Evolutionary conservation across 1,140 invertebrate species (phyloP), one percentile per base, ranked within the genome.

Genomic region (Antheraea mylitta): DNA sequence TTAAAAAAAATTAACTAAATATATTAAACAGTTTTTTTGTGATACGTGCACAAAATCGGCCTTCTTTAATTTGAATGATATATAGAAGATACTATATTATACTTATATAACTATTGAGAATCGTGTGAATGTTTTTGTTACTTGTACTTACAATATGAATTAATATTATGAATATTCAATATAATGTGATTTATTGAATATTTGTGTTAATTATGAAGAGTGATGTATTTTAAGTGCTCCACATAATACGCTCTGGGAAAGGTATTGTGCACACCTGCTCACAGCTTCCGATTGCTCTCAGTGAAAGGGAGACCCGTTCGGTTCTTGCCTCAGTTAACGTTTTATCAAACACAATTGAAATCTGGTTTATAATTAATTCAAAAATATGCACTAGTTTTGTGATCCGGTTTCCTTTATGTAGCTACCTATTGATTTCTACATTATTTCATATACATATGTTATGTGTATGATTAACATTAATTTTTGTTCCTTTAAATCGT

Each of bases 301-400:
- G 79, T 83, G 73, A 82, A 83, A 84, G 82, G 81, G 84, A 83
- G 76, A 61, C 60, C 79, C 76, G 81, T 79, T 77, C 70, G 71
- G 72, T 73, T 74, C 74, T 80, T 78, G 68, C 69, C 70, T 74
- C 73, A 73, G 70, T 74, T 71, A 82, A 79, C 74, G 76, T 79
- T 76, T 79, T 65, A 70, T 75, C 69, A 69, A 75, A 81, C 72
- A 85, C 82, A 84, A 84, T 83, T 74, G 79, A 79, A 79, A 85
- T 86, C 86, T 80, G 77, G 84, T 86, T 86, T 80, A 73, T 83
- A 85, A 90, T 85, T 85, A 83, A 89, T 88, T 89, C 86, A 77
- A 74, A 87, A 87, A 90, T 86, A 89, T 88, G 81, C 80, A 87
- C 83, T 86, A 86, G 76, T 81, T 86, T 82, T 76, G 76, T 77